phyloP scores from a whole-genome alignment of 2,113 vertebrate species.

The Hypocryptadius cinnamomeus region DNA sequence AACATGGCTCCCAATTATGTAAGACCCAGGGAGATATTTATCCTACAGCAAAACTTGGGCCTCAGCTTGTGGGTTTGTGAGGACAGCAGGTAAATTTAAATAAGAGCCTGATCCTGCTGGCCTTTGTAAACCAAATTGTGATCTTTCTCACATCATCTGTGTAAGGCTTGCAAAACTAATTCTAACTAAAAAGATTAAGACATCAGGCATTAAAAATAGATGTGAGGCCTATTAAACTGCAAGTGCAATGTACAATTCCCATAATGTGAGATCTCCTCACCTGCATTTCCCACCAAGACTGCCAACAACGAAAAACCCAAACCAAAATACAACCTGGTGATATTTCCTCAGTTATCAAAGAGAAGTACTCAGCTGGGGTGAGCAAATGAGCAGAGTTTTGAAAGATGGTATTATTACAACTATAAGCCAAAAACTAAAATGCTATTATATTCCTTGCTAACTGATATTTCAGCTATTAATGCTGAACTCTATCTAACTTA shows the following conservation, averaged over 20 bases:
- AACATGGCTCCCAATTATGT: not conserved
- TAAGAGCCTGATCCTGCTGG: not conserved
- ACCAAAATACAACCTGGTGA: not conserved
- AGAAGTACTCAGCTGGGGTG: not conserved
- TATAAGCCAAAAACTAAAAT: not conserved
- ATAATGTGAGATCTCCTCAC: not conserved
- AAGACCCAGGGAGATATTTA: not conserved
- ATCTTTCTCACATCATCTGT: not conserved
- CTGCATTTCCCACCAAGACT: not conserved
- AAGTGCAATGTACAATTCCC: not conserved
- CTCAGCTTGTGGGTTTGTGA: not conserved
- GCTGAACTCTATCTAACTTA: slow-evolving; percentile 1
- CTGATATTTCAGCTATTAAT: not conserved
- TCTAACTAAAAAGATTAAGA: not conserved
- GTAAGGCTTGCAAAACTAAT: not conserved
- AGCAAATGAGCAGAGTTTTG: not conserved
- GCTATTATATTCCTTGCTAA: not conserved
- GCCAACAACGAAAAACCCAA: not conserved
- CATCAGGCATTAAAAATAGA: not conserved
- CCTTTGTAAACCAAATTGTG: not conserved
- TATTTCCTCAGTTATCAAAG: not conserved
- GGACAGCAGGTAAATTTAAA: not conserved
- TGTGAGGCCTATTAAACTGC: not conserved
- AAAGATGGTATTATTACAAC: not conserved
- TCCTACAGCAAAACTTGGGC: not conserved